Conservation (phyloP, 2,888 invertebrate genomes). For the Cephus pygmeus region DNA sequence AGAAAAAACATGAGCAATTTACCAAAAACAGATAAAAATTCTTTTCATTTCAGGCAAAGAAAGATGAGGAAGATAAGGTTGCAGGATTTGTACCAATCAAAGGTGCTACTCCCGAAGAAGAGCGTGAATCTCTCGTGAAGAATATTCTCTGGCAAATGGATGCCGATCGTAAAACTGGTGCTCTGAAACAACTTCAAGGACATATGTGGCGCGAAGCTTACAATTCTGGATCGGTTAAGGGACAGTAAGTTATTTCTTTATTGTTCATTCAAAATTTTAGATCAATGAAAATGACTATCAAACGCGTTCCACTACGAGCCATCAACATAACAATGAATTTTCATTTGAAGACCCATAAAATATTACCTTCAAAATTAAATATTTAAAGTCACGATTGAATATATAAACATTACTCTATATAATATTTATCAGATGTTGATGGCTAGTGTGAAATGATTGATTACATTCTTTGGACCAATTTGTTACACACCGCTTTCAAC, state of each 20-base stretch:
- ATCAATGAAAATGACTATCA: neutral
- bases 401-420: neutral
- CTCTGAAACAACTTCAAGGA: conserved; percentile 90
- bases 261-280: neutral
- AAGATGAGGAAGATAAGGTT: conserved; percentile 71
- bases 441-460: conserved; percentile 21
- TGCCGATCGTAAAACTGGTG: conserved; percentile 80
- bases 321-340: neutral
- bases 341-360: neutral
- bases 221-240: conserved; percentile 79
- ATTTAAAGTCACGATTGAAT: neutral
- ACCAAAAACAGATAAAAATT: neutral
- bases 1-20: neutral
- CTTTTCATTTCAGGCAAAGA: conserved; percentile 61
- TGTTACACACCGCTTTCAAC: conserved; percentile 15
- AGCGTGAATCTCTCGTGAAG: conserved; percentile 74
- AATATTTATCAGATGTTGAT: conserved; percentile 7
- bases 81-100: conserved; percentile 71
- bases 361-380: neutral
- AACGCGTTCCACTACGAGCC: neutral
- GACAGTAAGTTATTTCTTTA: conserved; percentile 81
- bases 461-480: conserved; percentile 17
- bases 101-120: conserved; percentile 69
- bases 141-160: conserved; percentile 87
- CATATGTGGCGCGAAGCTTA: conserved; percentile 91